A percentile compares a stretch with the other conserved stretches of the same genome.
Conservation (phyloP, 1,140 invertebrate genomes). For the Brachionus rotundiformis region DNA sequence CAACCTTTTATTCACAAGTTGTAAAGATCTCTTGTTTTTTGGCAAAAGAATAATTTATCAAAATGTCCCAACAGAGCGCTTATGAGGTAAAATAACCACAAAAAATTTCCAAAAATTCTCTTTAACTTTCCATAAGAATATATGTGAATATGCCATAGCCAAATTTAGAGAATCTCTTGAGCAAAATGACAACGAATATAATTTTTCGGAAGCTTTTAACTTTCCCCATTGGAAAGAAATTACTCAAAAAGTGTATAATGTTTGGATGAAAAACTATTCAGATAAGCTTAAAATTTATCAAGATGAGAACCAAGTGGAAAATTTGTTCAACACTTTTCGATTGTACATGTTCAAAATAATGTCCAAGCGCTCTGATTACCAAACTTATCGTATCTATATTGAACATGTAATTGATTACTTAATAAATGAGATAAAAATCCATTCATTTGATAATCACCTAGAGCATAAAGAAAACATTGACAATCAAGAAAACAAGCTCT, state of each 20-base stretch:
- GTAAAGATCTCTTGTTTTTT: neutral
- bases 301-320: constrained; percentile 1
- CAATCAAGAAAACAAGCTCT: neutral
- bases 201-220: neutral
- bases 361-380: constrained; percentile 35
- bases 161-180: constrained; percentile 39
- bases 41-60: neutral
- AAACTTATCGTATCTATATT: neutral
- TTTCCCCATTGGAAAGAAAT: constrained; percentile 49
- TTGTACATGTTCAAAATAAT: constrained; percentile 27
- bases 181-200: neutral
- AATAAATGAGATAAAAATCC: neutral
- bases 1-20: neutral
- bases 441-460: neutral
- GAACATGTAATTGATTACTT: constrained; percentile 32
- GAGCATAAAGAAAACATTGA: constrained; percentile 45
- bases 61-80: neutral
- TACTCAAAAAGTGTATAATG: constrained; percentile 8
- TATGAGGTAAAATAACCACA: neutral
- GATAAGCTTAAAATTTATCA: constrained; percentile 35
- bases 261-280: constrained; percentile 37
- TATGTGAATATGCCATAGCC: constrained; percentile 1
- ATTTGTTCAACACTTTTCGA: constrained; percentile 22
- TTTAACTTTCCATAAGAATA: neutral
- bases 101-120: neutral